Conservation (phyloP, 2,888 invertebrate species). For the Yponomeuta sedellus region DNA sequence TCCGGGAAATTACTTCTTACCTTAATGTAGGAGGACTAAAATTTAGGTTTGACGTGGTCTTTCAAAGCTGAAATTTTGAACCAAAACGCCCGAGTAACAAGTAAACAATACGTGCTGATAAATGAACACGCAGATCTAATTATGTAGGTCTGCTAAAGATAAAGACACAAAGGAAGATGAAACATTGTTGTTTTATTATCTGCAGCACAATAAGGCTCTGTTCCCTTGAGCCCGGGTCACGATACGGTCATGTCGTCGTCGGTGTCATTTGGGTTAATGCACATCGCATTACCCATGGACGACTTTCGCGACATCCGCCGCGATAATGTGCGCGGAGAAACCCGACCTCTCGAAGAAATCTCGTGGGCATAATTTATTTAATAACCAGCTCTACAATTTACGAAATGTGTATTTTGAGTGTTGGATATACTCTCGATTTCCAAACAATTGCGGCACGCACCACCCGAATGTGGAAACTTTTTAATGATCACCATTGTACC, state of each 20-base stretch:
- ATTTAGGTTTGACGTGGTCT: not conserved
- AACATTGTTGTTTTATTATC: not conserved
- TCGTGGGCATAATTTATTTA: not conserved
- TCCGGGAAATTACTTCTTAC: conserved; percentile 22
- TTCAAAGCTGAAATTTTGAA: not conserved
- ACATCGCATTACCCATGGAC: conserved; percentile 16
- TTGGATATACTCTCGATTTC: conserved; percentile 61
- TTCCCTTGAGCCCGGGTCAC: conserved; percentile 1
- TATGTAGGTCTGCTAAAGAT: not conserved
- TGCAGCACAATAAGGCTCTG: no score
- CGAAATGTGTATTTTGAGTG: not conserved
- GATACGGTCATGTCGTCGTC: not conserved
- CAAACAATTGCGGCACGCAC: conserved; percentile 50
- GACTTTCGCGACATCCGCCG: conserved; percentile 19
- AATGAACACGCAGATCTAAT: not conserved
- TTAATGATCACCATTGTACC: conserved; percentile 62
- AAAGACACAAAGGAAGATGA: not conserved
- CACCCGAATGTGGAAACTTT: conserved; percentile 62
- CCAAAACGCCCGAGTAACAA: not conserved
- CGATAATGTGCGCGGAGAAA: not conserved
- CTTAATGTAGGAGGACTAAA: conserved; percentile 18
- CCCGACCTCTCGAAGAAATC: not conserved
- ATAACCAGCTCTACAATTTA: not conserved
- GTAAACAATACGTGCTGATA: not conserved
- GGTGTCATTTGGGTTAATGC: conserved; percentile 18